Conservation (phyloP, 2,888 invertebrate genomes). For the Acanthopleura granulata region DNA sequence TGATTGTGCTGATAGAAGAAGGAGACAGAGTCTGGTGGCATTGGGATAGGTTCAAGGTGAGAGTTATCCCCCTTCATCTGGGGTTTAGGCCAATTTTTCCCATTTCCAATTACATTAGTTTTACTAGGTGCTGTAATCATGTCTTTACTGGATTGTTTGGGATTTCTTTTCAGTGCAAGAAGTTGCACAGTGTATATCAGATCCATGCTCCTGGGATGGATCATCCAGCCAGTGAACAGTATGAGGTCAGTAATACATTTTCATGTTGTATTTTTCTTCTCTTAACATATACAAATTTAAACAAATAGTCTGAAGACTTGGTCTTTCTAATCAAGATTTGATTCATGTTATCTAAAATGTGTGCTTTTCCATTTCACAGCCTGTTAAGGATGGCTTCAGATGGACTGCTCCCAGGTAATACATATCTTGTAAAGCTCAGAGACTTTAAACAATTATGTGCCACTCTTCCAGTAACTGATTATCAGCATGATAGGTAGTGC, state of each 20-base stretch:
- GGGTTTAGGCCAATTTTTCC: too few relatives aligned
- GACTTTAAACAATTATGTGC: too few relatives aligned
- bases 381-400: conserved; percentile 66
- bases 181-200: conserved; percentile 67
- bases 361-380: conserved; percentile 47
- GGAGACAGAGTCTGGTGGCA: conserved; percentile 70
- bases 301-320: too few relatives aligned
- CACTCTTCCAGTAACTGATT: too few relatives aligned
- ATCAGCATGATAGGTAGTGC: too few relatives aligned
- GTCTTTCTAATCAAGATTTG: too few relatives aligned
- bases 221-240: conserved; percentile 59
- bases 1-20: conserved; percentile 67
- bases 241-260: conserved; percentile 55
- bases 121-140: too few relatives aligned
- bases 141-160: too few relatives aligned
- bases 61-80: conserved; percentile 1
- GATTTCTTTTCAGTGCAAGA: conserved; percentile 59
- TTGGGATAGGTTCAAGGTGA: conserved; percentile 67
- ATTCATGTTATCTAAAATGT: too few relatives aligned
- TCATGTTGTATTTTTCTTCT: neutral
- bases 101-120: too few relatives aligned
- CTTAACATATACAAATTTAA: too few relatives aligned
- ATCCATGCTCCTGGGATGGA: conserved; percentile 61
- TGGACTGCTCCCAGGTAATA: conserved; percentile 65
- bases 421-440: too few relatives aligned